Evolutionary conservation across 2,113 vertebrate genomes (phyloP).

Genomic region (Perca flavescens): DNA sequence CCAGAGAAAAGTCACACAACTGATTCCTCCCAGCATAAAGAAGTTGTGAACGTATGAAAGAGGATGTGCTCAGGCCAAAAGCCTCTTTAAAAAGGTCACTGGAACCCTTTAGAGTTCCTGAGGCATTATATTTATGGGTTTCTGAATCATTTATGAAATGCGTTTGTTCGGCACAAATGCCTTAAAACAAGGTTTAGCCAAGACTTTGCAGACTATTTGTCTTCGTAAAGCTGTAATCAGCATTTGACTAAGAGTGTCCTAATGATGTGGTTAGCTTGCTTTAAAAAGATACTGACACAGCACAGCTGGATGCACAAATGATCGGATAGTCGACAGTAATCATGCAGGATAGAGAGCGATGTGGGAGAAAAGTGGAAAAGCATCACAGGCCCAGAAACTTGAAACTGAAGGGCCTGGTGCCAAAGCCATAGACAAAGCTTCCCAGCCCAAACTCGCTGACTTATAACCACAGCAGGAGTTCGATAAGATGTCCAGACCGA

Average conservation of each 20-base stretch:
- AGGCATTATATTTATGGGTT: slow-evolving; percentile 36
- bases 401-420: slow-evolving; percentile 44
- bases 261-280: slow-evolving; percentile 2
- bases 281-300: neutral
- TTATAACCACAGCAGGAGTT: slow-evolving; percentile 52
- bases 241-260: neutral
- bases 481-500: slow-evolving; percentile 48
- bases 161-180: slow-evolving; percentile 20
- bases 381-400: slow-evolving; percentile 35
- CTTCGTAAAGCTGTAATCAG: slow-evolving; percentile 24
- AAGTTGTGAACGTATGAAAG: slow-evolving; percentile 17
- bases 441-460: slow-evolving; percentile 57
- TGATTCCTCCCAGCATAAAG: slow-evolving; percentile 25
- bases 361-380: slow-evolving; percentile 21
- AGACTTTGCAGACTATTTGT: slow-evolving; percentile 15
- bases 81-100: slow-evolving; percentile 37
- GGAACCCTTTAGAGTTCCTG: slow-evolving; percentile 20
- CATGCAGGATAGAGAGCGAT: neutral
- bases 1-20: slow-evolving; percentile 29
- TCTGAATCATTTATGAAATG: slow-evolving; percentile 46
- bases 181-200: slow-evolving; percentile 1
- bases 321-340: slow-evolving; percentile 8
- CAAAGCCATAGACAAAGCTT: slow-evolving; percentile 60
- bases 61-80: neutral
- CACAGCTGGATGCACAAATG: slow-evolving; percentile 31